phyloP scores from a whole-genome alignment of 2,797 vertebrate species.

The Crenichthys baileyi region DNA sequence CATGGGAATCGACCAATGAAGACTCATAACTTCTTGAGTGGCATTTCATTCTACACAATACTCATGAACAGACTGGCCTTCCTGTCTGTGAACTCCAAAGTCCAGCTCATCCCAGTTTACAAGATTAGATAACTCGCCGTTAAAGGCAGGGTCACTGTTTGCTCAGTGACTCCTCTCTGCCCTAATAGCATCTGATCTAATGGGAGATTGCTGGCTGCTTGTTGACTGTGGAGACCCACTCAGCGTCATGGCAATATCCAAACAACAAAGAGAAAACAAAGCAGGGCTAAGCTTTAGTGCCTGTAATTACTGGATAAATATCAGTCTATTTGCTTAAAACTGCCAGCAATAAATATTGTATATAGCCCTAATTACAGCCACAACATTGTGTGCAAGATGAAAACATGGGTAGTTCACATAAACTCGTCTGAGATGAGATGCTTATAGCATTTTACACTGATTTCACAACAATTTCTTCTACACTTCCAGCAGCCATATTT shows the following conservation, averaged over 20 bases:
- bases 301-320: slow-evolving; percentile 68
- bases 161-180: slow-evolving; percentile 68
- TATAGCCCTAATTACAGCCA: slow-evolving; percentile 17
- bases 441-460: not conserved
- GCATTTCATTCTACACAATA: slow-evolving; percentile 67
- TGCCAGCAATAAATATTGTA: slow-evolving; percentile 58
- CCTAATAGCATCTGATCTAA: slow-evolving; percentile 80
- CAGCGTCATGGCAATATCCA: slow-evolving; percentile 70
- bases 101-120: slow-evolving; percentile 78
- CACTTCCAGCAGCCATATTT: slow-evolving; percentile 7
- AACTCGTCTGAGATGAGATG: not conserved
- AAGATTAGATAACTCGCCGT: slow-evolving; percentile 80
- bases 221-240: slow-evolving; percentile 64
- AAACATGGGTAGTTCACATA: not conserved
- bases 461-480: slow-evolving; percentile 2
- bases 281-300: slow-evolving; percentile 51
- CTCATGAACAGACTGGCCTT: slow-evolving; percentile 41
- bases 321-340: slow-evolving; percentile 50
- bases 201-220: slow-evolving; percentile 70
- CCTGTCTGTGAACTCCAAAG: slow-evolving; percentile 78
- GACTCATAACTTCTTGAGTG: slow-evolving; percentile 48
- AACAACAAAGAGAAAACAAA: slow-evolving; percentile 65
- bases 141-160: slow-evolving; percentile 74
- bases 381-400: not conserved
- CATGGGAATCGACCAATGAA: slow-evolving; percentile 39